Evolutionary conservation across 2,888 invertebrate genomes (phyloP), one percentile per base, ranked within the genome.

Genomic region (Theodoxus fluviatilis): DNA sequence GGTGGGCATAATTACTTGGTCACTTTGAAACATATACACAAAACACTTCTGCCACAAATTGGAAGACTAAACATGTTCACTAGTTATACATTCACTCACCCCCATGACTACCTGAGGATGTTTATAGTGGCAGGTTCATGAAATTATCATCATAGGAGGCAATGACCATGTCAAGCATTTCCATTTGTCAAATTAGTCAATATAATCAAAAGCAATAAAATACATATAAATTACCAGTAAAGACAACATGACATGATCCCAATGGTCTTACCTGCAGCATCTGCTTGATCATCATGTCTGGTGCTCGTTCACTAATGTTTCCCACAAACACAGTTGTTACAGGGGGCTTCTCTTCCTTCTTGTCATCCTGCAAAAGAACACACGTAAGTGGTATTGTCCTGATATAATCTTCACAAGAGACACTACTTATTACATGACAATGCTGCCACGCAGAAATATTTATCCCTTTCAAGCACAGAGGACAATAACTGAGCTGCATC

Each of bases 261-360:
- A 25, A 28, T 33, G 22, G 25, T 71, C 70, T 68, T 75, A 89
- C 89, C 84, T 88, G 92, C 68, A 99, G 90, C 84, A 99, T 92
- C 80, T 94, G 93, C 78, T 96, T 92, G 49, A 99, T 93, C 93
- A 99, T 94, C 12, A 93, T 91, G 88, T 99, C 98, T 0, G 97
- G 96, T 52, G 96, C 97, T 79, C 94, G 92, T 79, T 96, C 95
- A 83, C 95, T 94, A 71, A 99, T 97, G 87, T 97, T 98, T 63
- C 98, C 98, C 65, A 98, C 94, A 89, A 98, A 98, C 2, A 98
- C 97, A 0, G 98, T 98, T 43, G 98, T 96, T 0, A 95, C 92
- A 0, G 97, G 96, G 0, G 95, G 95, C 73, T 88, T 86, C 63
- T 86, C 85, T 57, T 76, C 78, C 72, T 81, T 80, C 52, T 78